Evolutionary conservation across 2,113 vertebrate species (phyloP).

Genomic region (Trogon melanurus): DNA sequence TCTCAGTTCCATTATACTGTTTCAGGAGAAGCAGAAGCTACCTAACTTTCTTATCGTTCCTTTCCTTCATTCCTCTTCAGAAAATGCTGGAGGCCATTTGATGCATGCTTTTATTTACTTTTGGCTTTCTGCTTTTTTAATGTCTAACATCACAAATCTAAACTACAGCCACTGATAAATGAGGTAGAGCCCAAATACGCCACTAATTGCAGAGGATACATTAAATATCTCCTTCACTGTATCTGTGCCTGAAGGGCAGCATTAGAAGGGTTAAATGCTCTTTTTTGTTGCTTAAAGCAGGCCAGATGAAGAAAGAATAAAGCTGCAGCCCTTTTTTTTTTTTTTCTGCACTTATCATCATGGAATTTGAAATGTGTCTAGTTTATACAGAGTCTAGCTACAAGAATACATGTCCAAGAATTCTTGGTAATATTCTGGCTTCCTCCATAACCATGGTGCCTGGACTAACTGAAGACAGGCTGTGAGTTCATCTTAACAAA

Average conservation of each 20-base stretch:
- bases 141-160: background rate
- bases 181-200: background rate
- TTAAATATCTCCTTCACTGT: background rate
- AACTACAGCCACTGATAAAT: background rate
- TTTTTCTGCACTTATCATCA: background rate
- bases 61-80: background rate
- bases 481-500: background rate
- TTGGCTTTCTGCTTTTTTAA: background rate
- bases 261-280: background rate
- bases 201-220: background rate
- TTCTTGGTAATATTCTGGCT: background rate
- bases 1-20: background rate
- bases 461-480: background rate
- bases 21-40: background rate
- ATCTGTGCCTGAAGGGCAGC: background rate
- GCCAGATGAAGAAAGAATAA: background rate
- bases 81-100: background rate
- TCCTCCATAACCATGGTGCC: background rate
- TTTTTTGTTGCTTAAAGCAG: background rate
- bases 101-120: background rate
- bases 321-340: background rate
- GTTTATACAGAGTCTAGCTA: background rate
- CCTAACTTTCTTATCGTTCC: background rate
- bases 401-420: background rate
- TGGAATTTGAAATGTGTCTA: constrained; percentile 2